Evolutionary conservation across 1,140 invertebrate genomes (phyloP), one percentile per base, ranked within the genome.

Genomic region (Papilio dardanus): DNA sequence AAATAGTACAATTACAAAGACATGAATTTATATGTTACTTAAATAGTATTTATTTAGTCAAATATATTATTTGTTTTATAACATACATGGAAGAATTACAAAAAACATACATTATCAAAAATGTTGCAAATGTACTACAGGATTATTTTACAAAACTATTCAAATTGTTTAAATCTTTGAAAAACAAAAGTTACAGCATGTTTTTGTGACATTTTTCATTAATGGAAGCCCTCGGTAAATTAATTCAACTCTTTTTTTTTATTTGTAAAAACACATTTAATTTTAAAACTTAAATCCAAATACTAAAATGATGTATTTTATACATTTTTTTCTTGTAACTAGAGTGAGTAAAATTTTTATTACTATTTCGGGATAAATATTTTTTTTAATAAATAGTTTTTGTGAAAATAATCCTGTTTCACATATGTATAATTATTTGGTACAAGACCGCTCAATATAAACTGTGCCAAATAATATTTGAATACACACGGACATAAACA

Each of bases 391-490:
- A 8, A 37, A 8, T n/a, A n/a, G 16, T 5, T 54, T 54, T 54
- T 54, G 50, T 2, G n/a, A 24, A 54, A 54, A 16, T 54, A 54
- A 12, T 21, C 50, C 21, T 54, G 50, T 54, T 24, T 54, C 14
- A 19, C 46, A 54, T 24, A 28, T 67, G 19, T n/a, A 24, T 69
- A 24, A 69, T 69, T 69, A 71, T 71, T 71, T 71, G 69, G 42
- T 50, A 54, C 69, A 31, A 50, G 40, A 73, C 33, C 71, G 71
- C 71, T 73, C 71, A 73, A 73, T 73, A 58, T 54, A 58, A 31
- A 19, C 46, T 73, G 71, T 73, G 71, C 71, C 71, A 73, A 73
- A 71, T 54, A 71, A 50, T 71, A 12, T 35, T 33, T 54, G 71
- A 71, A 3, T 71, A 71, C 24, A 8, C n/a, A 71, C 24, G 19